Base-by-base conservation (phyloP, 2,888 invertebrate species). In the Trichacis sp. region DNA sequence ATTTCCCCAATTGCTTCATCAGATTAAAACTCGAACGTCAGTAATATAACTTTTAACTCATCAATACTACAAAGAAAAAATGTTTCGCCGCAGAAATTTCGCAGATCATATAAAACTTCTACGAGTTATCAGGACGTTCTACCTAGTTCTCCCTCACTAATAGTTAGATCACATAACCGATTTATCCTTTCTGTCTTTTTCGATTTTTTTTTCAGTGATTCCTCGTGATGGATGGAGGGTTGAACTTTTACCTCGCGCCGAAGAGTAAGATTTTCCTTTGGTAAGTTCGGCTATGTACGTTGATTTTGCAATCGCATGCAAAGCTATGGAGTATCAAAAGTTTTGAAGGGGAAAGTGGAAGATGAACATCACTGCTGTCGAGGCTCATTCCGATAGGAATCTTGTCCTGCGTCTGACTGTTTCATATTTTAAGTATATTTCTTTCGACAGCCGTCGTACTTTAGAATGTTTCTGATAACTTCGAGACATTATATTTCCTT, bases 371-470 rank as follows among this genome's bases (percentile, higher is more conserved):
- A 47, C 59, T 54, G 48, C 59, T 65, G 65, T 69, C 65, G 55
- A 55, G 42, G 54, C 63, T 54, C 60, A 47, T 68, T 60, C 30
- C 57, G 57, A 69, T 60, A 60, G 62, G 63, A 65, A 69, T 69
- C 49, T 62, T 53, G 69, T 71, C 72, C 73, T 81, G 81, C 76
- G 72, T 77, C 79, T 79, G 81, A 81, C 82, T 83, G 79, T 82
- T 83, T 81, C 80, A 81, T 82, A 83, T 82, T 83, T 81, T 82
- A 81, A 82, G 77, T 80, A 78, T 78, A 81, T 79, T 81, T 82
- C 75, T 74, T 72, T 64, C 63, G 73, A 69, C 73, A 65, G 78
- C 42, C 52, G 59, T 63, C 68, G 58, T 51, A 60, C 62, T 53
- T 63, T 68, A 53, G 68, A 64, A 58, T 58, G 38, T 42, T 38